A percentile compares a stretch with the other conserved stretches of the same genome.
Conservation (phyloP, 1,140 invertebrate species). For the Trachelipus rathkii region DNA sequence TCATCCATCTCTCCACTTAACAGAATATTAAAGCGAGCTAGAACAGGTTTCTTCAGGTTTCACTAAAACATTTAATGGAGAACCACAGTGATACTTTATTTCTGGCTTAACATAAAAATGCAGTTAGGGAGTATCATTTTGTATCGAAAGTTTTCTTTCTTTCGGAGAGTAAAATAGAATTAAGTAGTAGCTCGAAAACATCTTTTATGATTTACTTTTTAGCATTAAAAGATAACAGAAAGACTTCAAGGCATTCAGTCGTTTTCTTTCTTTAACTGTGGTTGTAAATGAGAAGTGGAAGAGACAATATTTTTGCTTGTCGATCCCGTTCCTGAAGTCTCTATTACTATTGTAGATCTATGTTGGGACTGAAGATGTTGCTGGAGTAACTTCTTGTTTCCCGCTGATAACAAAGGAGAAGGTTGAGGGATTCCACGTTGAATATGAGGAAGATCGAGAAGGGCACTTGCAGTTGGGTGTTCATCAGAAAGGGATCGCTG, state of each 20-base stretch:
- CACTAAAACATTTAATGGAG: too few relatives aligned
- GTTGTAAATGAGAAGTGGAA: neutral
- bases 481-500: slow-evolving; percentile 43
- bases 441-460: slow-evolving; percentile 32
- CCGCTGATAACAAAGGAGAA: neutral
- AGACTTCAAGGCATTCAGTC: neutral
- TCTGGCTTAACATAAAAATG: too few relatives aligned
- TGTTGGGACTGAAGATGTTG: neutral
- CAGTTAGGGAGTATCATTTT: too few relatives aligned
- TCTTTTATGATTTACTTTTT: too few relatives aligned
- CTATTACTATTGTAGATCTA: neutral
- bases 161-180: too few relatives aligned
- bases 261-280: neutral
- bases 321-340: neutral
- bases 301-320: neutral
- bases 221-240: too few relatives aligned
- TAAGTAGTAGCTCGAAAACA: too few relatives aligned
- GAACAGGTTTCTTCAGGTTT: too few relatives aligned
- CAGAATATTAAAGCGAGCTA: too few relatives aligned
- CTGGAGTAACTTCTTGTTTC: neutral
- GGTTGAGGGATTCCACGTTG: neutral
- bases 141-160: too few relatives aligned
- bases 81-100: too few relatives aligned
- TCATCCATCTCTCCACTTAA: too few relatives aligned
- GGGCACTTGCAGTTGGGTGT: slow-evolving; percentile 34